These are phyloP conservation scores for Campoletis raptor DNA, from an alignment of 2,888 invertebrate species.

Conservation along the genomic window DNA sequence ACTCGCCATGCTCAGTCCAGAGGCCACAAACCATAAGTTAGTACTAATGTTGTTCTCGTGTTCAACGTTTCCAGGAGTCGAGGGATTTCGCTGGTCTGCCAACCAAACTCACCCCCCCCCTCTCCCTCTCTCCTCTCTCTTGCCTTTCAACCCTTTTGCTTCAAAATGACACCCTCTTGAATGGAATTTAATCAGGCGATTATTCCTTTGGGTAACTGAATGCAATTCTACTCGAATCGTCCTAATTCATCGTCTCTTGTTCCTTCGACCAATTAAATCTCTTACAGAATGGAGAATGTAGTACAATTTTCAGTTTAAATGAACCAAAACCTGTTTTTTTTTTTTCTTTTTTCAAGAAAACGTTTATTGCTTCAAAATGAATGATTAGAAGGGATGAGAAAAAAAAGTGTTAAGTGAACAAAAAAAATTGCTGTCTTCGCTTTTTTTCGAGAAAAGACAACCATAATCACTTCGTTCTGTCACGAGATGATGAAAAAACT, in stretches of 20 bases:
- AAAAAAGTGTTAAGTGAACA: not conserved
- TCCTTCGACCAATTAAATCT: not conserved
- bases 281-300: not conserved
- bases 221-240: constrained; percentile 28
- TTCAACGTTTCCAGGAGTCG: constrained; percentile 70
- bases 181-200: constrained; percentile 54
- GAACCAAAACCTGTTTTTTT: not conserved
- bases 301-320: not conserved
- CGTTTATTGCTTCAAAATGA: too few relatives aligned
- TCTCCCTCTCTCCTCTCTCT: constrained; percentile 66
- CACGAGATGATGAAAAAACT: constrained; percentile 17
- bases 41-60: constrained; percentile 84
- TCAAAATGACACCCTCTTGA: constrained; percentile 44
- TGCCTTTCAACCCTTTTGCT: not conserved
- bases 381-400: constrained; percentile 1
- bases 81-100: constrained; percentile 57
- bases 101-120: constrained; percentile 8
- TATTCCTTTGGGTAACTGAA: constrained; percentile 17
- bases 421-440: constrained; percentile 25
- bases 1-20: constrained; percentile 50
- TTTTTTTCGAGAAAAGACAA: constrained; percentile 39
- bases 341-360: not conserved
- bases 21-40: constrained; percentile 83
- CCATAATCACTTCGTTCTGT: constrained; percentile 50
- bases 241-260: constrained; percentile 19